Evolutionary conservation across 2,113 vertebrate species (phyloP), one percentile per base, ranked within the genome.

Genomic region (Microcebus lehilahytsara): DNA sequence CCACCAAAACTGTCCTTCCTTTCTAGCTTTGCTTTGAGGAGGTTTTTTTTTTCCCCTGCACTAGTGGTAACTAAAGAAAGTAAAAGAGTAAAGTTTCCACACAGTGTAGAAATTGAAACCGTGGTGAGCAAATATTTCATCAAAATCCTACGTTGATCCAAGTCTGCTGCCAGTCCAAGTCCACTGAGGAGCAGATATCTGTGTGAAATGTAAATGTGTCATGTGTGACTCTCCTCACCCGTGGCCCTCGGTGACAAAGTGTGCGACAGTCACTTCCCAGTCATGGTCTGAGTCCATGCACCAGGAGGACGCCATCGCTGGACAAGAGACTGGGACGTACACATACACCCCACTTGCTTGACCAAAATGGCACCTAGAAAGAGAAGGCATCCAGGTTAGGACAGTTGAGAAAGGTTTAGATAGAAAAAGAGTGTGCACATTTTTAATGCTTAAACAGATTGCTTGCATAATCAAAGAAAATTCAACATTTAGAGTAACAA

Each of bases 341-440:
- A 13, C 10, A 16, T 2, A 0, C 0, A 0, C 16, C 62, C 80
- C 13, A 1, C 5, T 11, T 30, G 10, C 30, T 4, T 16, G 40
- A 64, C 27, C 69, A n/a, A 12, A 2, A n/a, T 0, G 49, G 16
- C 23, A 1, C 20, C 46, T 7, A 8, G 74, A 53, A 5, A 74
- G 49, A 40, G 51, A 56, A 34, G 42, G 20, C 7, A 16, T 14
- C n/a, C 17, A 0, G 74, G 12, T 7, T 2, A 9, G 58, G n/a
- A 16, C 58, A 16, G 32, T 8, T 75, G 42, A 32, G 19, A 9
- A n/a, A 77, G 51, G 34, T 42, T 34, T 34, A 27, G 49, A 1
- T 10, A 87, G 75, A 4, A 34, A 77, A 60, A 53, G 22, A 27
- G 37, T 19, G 9, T 49, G 7, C 8, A 5, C n/a, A 0, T 49